These are phyloP conservation scores for Charaxes varanes DNA, from an alignment of 1,140 invertebrate species.

Conservation along the genomic window DNA sequence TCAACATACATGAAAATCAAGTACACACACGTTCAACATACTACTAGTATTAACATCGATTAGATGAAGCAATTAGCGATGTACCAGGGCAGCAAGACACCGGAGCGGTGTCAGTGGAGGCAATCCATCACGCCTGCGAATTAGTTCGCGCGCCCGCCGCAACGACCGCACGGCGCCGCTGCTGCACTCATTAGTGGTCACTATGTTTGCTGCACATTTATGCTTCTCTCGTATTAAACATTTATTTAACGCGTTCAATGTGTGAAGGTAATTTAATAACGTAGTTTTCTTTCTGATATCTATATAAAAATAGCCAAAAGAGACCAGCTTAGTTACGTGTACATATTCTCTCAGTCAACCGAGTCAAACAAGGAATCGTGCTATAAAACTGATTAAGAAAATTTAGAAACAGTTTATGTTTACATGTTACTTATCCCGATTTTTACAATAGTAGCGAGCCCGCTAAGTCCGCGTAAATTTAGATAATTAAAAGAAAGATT, in stretches of 20 bases:
- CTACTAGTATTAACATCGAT: constrained; percentile 5
- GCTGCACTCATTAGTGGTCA: constrained; percentile 66
- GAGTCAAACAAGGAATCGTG: too few relatives aligned
- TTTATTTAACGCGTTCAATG: constrained; percentile 7
- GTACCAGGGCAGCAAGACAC: constrained; percentile 15
- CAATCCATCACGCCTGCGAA: constrained; percentile 60
- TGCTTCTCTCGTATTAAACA: constrained; percentile 34
- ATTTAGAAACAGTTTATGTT: too few relatives aligned
- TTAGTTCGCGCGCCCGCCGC: constrained; percentile 58
- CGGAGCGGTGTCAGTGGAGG: constrained; percentile 17
- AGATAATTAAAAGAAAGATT: too few relatives aligned
- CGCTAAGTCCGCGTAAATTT: too few relatives aligned
- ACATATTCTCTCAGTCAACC: too few relatives aligned
- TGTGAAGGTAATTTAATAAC: background rate
- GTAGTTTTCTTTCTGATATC: background rate
- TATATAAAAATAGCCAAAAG: too few relatives aligned
- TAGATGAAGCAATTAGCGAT: constrained; percentile 19
- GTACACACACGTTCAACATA: too few relatives aligned
- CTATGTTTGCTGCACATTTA: constrained; percentile 25
- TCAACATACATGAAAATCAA: too few relatives aligned
- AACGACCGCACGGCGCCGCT: constrained; percentile 53
- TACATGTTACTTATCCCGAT: too few relatives aligned
- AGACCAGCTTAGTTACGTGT: too few relatives aligned
- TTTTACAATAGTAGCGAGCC: too few relatives aligned
- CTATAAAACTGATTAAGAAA: too few relatives aligned